Base-by-base conservation (phyloP, 2,888 invertebrate species). In the Epinotia ramella region DNA sequence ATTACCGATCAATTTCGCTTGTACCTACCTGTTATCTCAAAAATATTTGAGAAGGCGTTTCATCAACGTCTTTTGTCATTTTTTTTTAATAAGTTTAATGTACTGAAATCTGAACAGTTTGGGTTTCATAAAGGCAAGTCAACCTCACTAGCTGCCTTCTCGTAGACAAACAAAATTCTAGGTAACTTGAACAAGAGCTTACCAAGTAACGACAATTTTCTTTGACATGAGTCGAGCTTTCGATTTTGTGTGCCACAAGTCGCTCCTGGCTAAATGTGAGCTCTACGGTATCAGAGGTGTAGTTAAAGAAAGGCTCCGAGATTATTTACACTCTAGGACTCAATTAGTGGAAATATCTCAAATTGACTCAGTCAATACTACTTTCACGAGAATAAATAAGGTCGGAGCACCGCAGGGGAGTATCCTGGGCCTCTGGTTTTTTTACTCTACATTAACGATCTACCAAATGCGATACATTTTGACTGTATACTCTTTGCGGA, bases 201-300 rank as follows among this genome's bases (percentile, higher is more conserved):
- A 62, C 33, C 60, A 62, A 62, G 60, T 62, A 33, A 33, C 33
- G 4, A 16, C 60, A 0, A 40, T 57, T 24, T 67, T 67, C 16
- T 67, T 67, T 13, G 57, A 67, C 40, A 67, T 67, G 20, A 67
- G 53, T n/a, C 56, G 33, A 7, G 67, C 56, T 28, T 67, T 67
- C 33, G 67, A 67, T 40, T 67, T 67, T 57, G 67, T 67, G n/a
- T 67, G 56, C 20, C 67, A 67, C 6, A 57, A 67, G 13, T 28
- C 56, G 13, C 67, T 67, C 13, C n/a, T 67, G 13, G 33, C 33
- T 9, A 67, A 67, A 33, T 67, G 67, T 53, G 67, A 67, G 57
- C 40, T 56, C 2, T 65, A 65, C 12, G 56, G 56, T 2, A n/a
- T 56, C 0, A 56, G 56, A 56, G 18, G 40, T 7, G 40, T 62